Evolutionary conservation across 35 echinoderm and acorn worm genomes (phyloP), one percentile per base, ranked within the genome.

Genomic region (Chiridota heheva): DNA sequence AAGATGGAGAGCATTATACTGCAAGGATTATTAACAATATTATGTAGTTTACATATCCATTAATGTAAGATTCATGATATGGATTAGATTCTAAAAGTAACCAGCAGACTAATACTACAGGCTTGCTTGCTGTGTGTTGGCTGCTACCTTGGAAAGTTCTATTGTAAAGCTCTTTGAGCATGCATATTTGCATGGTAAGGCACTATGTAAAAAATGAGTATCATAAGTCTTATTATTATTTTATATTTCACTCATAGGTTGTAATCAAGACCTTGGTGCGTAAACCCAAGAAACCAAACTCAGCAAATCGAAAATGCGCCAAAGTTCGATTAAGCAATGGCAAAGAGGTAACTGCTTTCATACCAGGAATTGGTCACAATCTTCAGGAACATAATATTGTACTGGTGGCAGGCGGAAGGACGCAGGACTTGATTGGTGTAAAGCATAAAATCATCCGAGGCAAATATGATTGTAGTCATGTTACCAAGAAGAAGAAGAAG

Each of bases 371-470:
- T 53, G 93, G 93, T 24, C 93, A 96, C 49, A 96, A 83, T 37
- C 77, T 96, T 7, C 93, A 96, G 59, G 93, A 96, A 61, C 93
- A 96, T 63, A 96, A 96, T 63, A 91, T 96, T 41, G 93, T 96
- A 27, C 56, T 96, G 40, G 93, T 96, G 56, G 93, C 90, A 82
- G 93, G 93, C 1, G 93, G 93, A 3, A 86, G 88, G 41, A 96
- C 93, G 29, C 93, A 96, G 42, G 93, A 96, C 72, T 82, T 96
- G 44, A 84, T 82, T 47, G 93, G 93, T n/a, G 93, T 96, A 26
- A 91, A 96, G 44, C 88, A 96, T 64, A 96, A 78, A 12, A 83
- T 96, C 40, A 88, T 96, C 44, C 76, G 93, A 68, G 93, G 93
- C n/a, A 96, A 96, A 70, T 96, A 87, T 84, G 93, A 96, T 77